Base-by-base conservation (phyloP, 2,113 vertebrate genomes). In the Stigmatopora nigra region DNA sequence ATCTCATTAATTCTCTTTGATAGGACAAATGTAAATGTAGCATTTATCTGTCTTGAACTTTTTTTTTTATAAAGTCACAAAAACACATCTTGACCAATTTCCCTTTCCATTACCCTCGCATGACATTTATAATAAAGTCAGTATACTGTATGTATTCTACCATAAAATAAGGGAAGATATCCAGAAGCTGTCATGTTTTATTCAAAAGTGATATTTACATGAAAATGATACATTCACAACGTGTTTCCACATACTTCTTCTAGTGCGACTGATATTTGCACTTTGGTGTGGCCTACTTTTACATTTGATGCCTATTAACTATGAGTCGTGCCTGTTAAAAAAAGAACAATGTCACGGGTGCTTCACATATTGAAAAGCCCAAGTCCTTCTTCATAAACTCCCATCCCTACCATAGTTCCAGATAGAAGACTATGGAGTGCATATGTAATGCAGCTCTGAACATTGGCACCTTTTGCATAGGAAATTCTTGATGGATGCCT, bases 321-420 rank as follows among this genome's bases (percentile, higher is more conserved):
- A 10, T 66, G 71, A 67, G 65, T 63, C 72, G 73, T 65, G 69
- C 46, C 22, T 81, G 58, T 73, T 73, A 76, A 76, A 81, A 31
- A 70, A 65, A 63, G 67, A 69, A 80, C 82, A 79, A 70, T 81
- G 75, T 76, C 79, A 72, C 63, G 20, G 47, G 67, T 78, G 73
- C 72, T 68, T 79, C 78, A 71, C 73, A 76, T 72, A 71, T 63
- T 61, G 75, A 78, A 81, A 76, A 78, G 71, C 68, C 79, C 63
- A 44, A 48, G 65, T 56, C 65, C 77, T 81, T 79, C 73, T 82
- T 84, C 79, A 86, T 86, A 85, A 85, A 84, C 78, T 84, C 20
- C n/a, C 11, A 38, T 38, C 65, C 55, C 20, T 73, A 65, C 68
- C 71, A 69, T 77, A 72, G 78, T 84, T 67, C 76, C 81, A 81